Evolutionary conservation across 2,113 vertebrate genomes (phyloP).

Genomic region (Mixornis gularis): DNA sequence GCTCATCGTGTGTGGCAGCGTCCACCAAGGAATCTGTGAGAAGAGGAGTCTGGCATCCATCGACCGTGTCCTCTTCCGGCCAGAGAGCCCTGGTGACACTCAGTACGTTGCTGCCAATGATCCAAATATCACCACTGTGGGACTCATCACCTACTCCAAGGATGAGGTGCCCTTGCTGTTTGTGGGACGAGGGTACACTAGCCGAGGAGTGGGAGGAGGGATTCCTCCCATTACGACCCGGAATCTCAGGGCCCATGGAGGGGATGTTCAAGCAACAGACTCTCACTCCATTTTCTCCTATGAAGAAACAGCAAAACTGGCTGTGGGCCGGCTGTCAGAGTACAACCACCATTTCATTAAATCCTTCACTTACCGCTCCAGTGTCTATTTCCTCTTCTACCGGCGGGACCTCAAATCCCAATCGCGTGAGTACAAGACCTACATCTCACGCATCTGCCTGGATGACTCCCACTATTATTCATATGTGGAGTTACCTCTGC

Average conservation of each 20-base stretch:
- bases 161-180: constrained; percentile 83
- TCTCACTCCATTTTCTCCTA: constrained; percentile 93
- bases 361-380: constrained; percentile 81
- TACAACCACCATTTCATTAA: constrained; percentile 96
- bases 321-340: constrained; percentile 89
- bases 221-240: constrained; percentile 94
- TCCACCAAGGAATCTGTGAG: constrained; percentile 93
- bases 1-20: constrained; percentile 91
- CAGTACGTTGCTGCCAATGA: constrained; percentile 96
- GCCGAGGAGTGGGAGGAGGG: constrained; percentile 79
- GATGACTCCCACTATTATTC: constrained; percentile 94
- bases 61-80: constrained; percentile 76
- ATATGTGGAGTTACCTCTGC: constrained; percentile 90
- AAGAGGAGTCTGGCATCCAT: constrained; percentile 82
- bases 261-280: constrained; percentile 53
- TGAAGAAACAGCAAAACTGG: constrained; percentile 93
- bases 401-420: constrained; percentile 88
- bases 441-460: constrained; percentile 89
- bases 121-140: constrained; percentile 91
- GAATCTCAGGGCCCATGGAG: constrained; percentile 68
- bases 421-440: constrained; percentile 88
- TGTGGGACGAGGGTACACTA: constrained; percentile 92
- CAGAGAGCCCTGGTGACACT: constrained; percentile 88
- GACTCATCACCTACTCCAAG: constrained; percentile 81
- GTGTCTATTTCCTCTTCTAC: constrained; percentile 93